These are phyloP conservation scores for Pygoscelis antarcticus DNA, from an alignment of 2,113 vertebrate genomes.

Conservation along the genomic window DNA sequence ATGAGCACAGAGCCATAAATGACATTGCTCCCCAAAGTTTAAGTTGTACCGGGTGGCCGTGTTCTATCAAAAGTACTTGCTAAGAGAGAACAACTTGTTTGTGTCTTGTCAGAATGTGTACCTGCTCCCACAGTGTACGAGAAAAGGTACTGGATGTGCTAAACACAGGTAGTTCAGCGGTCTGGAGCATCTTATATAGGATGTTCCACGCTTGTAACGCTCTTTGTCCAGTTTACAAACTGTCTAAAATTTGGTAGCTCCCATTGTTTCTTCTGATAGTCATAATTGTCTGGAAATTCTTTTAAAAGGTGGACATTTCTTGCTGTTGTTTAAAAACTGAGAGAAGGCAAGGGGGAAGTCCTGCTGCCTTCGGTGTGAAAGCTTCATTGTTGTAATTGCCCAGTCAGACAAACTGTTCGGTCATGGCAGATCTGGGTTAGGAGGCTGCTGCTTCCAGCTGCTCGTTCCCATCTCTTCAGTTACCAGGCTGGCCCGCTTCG, in stretches of 20 bases:
- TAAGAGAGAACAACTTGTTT: background rate
- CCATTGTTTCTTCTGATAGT: background rate
- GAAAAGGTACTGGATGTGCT: background rate
- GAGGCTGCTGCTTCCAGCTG: constrained; percentile 21
- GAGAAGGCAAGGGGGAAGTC: background rate
- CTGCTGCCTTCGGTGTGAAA: background rate
- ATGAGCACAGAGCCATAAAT: background rate
- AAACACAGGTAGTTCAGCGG: background rate
- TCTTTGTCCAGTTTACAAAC: background rate
- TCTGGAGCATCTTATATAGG: background rate
- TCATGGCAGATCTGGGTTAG: constrained; percentile 16
- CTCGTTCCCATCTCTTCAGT: background rate
- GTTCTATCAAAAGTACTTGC: background rate
- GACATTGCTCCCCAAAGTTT: background rate
- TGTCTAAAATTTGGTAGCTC: background rate
- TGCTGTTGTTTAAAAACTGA: background rate
- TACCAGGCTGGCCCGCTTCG: background rate
- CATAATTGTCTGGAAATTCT: background rate
- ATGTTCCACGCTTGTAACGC: background rate
- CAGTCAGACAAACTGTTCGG: background rate
- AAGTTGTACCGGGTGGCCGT: accelerated
- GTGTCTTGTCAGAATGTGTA: background rate
- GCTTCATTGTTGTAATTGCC: background rate
- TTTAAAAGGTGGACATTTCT: background rate
- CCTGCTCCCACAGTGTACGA: background rate